Percentiles rank a stretch among this genome's conserved stretches.
Evolutionary conservation across 2,888 invertebrate species (phyloP).

Genomic region (Pandemis cinnamomeana): DNA sequence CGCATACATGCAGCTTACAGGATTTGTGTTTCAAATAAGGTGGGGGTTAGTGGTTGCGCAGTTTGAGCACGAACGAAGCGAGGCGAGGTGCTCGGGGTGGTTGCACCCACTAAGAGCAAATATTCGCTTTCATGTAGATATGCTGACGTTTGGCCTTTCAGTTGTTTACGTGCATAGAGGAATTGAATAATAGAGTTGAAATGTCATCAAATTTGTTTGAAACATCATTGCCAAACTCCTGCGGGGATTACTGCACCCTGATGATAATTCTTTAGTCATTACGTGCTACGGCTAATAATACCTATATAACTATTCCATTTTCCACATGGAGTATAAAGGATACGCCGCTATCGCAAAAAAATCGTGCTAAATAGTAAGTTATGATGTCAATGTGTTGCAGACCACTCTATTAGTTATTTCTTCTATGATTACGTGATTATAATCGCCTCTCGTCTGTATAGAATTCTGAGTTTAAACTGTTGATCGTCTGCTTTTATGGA

Average conservation of each 20-base stretch:
- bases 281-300: too few relatives aligned
- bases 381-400: too few relatives aligned
- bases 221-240: too few relatives aligned
- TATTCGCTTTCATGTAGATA: constrained; percentile 7
- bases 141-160: background rate
- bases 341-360: too few relatives aligned
- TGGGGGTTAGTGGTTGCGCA: constrained; percentile 4
- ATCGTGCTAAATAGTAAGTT: too few relatives aligned
- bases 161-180: background rate
- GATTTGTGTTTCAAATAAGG: constrained; percentile 28
- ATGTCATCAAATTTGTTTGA: too few relatives aligned
- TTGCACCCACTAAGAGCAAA: constrained; percentile 30
- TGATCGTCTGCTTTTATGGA: constrained; percentile 12
- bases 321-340: too few relatives aligned
- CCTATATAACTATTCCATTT: too few relatives aligned
- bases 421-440: too few relatives aligned
- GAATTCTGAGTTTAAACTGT: background rate
- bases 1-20: constrained; percentile 18
- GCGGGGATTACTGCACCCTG: too few relatives aligned
- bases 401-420: background rate
- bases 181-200: too few relatives aligned
- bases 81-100: constrained; percentile 4
- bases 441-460: background rate
- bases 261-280: too few relatives aligned
- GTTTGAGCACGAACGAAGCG: constrained; percentile 2